Conservation (phyloP, 2,797 vertebrate genomes). For the Odontamblyopus lacepedii region DNA sequence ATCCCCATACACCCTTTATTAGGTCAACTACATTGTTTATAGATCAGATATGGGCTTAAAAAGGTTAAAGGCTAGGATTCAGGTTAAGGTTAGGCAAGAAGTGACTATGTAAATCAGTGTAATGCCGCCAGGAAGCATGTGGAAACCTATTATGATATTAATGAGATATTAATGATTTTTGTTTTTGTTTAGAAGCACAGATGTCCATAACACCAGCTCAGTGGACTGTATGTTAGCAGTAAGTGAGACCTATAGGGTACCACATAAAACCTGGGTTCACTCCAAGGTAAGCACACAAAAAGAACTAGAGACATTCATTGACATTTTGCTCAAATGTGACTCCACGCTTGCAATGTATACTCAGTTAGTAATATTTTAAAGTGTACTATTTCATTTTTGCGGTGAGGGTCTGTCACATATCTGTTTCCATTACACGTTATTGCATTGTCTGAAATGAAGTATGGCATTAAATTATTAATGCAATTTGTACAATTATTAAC, state of each 20-base stretch:
- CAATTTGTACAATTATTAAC: too few relatives aligned
- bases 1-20: too few relatives aligned
- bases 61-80: too few relatives aligned
- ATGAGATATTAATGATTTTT: neutral
- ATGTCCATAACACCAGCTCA: conserved; percentile 19
- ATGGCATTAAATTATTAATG: neutral
- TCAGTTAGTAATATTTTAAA: too few relatives aligned
- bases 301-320: neutral
- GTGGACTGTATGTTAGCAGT: conserved; percentile 21
- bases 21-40: too few relatives aligned
- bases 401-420: neutral
- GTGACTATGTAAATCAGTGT: too few relatives aligned
- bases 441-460: neutral
- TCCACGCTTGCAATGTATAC: too few relatives aligned
- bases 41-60: too few relatives aligned
- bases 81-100: too few relatives aligned
- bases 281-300: conserved; percentile 34
- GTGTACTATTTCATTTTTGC: too few relatives aligned
- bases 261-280: conserved; percentile 45
- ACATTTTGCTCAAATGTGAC: too few relatives aligned
- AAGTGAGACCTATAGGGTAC: too few relatives aligned
- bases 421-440: neutral
- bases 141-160: neutral
- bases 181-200: conserved; percentile 10
- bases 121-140: neutral